Evolutionary conservation across 1,140 invertebrate species (phyloP).

Genomic region (Aphis craccivora): DNA sequence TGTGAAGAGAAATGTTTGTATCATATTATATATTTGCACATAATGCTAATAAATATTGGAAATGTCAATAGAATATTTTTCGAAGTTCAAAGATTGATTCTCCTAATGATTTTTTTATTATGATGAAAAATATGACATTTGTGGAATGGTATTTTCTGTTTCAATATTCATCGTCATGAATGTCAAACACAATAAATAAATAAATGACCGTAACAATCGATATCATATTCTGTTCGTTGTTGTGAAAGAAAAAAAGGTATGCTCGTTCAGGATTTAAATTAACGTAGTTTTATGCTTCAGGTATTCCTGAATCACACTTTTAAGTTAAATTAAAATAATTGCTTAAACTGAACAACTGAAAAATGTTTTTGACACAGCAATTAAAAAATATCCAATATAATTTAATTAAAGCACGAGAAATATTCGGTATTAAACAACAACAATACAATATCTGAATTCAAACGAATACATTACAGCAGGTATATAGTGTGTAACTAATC

Average conservation of each 20-base stretch:
- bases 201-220: not conserved
- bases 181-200: slow-evolving; percentile 1
- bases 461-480: not conserved
- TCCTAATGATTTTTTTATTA: slow-evolving; percentile 8
- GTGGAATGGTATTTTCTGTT: not conserved
- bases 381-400: not conserved
- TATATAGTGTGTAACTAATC: not conserved
- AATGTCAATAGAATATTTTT: not conserved
- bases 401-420: slow-evolving; percentile 4
- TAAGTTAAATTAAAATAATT: not conserved
- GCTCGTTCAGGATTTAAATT: not conserved
- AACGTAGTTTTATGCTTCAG: not conserved
- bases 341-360: not conserved
- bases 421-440: not conserved
- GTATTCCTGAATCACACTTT: not conserved
- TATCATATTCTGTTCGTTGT: not conserved
- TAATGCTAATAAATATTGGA: not conserved
- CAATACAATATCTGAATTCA: not conserved
- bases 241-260: not conserved
- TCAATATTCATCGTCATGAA: not conserved
- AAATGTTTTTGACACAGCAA: not conserved
- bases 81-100: not conserved
- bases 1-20: too few relatives aligned
- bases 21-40: not conserved
- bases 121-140: not conserved